Evolutionary conservation across 2,888 invertebrate species (phyloP), one percentile per base, ranked within the genome.

Genomic region (Lycia hirtaria): DNA sequence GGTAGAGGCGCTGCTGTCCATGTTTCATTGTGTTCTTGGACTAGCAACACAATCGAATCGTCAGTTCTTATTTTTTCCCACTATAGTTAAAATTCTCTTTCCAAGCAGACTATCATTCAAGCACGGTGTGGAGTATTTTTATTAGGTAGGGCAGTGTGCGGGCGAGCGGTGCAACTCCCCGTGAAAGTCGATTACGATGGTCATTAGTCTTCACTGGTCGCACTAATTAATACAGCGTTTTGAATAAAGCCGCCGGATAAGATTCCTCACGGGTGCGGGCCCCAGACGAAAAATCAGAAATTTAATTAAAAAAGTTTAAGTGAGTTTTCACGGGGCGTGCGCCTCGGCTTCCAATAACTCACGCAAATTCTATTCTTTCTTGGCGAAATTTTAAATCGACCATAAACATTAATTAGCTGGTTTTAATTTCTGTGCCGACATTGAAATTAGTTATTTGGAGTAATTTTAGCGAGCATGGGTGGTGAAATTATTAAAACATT

Each of bases 271-370:
- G 78, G 76, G 69, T 15, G 24, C 76, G 69, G 38, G 30, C 75
- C 61, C 62, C 69, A 70, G 68, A 68, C 80, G 81, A 88, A 90
- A 91, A 90, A 90, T 84, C 83, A 70, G 80, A 90, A 91, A 90
- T 88, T 91, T 91, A 90, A 91, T 89, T 92, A 88, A 91, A 88
- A 91, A 91, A 90, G 89, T 91, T 91, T 77, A 88, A 90, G 91
- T 88, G 90, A 90, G 85, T 89, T 91, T 90, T 87, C 87, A 89
- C 89, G 83, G 87, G 81, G 76, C 83, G 85, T 83, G 78, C 83
- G 81, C 80, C 75, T 71, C 75, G 72, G 76, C 80, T 78, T 79
- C 76, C 81, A 83, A 87, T 89, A 88, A 87, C 83, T 89, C 85
- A 86, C 68, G 73, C 75, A 74, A 81, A 85, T 87, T 84, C 81